Evolutionary conservation across 2,113 vertebrate species (phyloP), one percentile per base, ranked within the genome.

Genomic region (Antennarius striatus): DNA sequence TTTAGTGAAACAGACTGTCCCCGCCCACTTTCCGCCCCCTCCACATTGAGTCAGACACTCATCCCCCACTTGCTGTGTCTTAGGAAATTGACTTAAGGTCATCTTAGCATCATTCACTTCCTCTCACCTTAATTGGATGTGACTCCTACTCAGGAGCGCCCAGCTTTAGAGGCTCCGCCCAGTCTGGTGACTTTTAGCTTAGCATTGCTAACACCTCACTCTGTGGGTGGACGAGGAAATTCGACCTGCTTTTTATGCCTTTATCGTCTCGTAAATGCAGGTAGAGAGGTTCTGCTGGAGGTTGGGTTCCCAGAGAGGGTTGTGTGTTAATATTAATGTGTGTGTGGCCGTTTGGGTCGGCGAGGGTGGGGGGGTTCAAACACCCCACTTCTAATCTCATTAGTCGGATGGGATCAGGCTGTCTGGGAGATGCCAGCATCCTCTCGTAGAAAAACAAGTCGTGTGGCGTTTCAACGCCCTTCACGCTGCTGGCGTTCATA

Each of bases 371-470:
- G 50, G 80, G 79, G 86, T 77, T 68, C 67, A 75, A 63, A 69
- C 74, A 58, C 74, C 84, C 83, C 77, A 76, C 30, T 30, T 68
- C 60, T 89, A 88, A 90, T 90, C 85, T 88, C 62, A 79, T 90
- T 85, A 86, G 69, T 72, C 57, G 75, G 71, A 84, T 79, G 50
- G 80, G 83, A 89, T 90, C 82, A 82, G 80, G 56, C 45, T 1
- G 84, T 87, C 79, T 81, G 74, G 79, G 80, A 63, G 57, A 73
- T 75, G 36, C 57, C 36, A 48, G 43, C 17, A 15, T 54, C 11
- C 28, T 50, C 56, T 47, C 36, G 8, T 61, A 65, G 46, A 73
- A 85, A 83, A 80, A 82, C 63, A 86, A 52, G 71, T 51, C 43
- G 22, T 47, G 22, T 62, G 7, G 16, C 22, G 32, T 36, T 36